These are phyloP conservation scores for Manis javanica DNA, from an alignment of 2,797 vertebrate species.

Conservation along the genomic window DNA sequence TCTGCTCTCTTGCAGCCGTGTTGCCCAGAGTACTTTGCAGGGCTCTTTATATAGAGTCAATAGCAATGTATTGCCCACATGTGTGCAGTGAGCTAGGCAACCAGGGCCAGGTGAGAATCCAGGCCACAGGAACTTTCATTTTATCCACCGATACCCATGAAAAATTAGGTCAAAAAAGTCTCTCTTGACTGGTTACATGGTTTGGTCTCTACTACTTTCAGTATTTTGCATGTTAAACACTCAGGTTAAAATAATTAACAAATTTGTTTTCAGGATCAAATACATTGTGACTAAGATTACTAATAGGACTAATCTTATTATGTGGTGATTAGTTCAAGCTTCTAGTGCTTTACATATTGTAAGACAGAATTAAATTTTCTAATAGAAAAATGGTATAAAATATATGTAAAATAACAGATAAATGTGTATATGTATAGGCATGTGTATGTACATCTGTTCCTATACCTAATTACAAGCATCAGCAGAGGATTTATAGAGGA, in stretches of 20 bases:
- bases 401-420: background rate
- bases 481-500: background rate
- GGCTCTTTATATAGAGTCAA: too few species aligned
- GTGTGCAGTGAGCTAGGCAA: too few species aligned
- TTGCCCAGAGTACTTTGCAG: too few species aligned
- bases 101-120: too few species aligned
- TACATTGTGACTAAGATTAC: background rate
- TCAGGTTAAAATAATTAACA: background rate
- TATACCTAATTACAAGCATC: background rate
- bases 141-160: background rate
- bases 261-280: background rate
- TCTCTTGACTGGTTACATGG: background rate
- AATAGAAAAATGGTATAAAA: background rate
- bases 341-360: background rate
- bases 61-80: too few species aligned
- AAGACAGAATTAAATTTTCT: background rate
- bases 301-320: background rate
- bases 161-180: conserved; percentile 53
- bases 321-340: background rate
- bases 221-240: background rate
- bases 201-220: background rate
- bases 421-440: background rate
- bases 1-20: too few species aligned
- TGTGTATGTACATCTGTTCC: background rate
- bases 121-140: too few species aligned